Percentiles rank a stretch among this genome's conserved stretches.
Conservation (phyloP, 2,113 vertebrate genomes). For the Chloebia gouldiae region DNA sequence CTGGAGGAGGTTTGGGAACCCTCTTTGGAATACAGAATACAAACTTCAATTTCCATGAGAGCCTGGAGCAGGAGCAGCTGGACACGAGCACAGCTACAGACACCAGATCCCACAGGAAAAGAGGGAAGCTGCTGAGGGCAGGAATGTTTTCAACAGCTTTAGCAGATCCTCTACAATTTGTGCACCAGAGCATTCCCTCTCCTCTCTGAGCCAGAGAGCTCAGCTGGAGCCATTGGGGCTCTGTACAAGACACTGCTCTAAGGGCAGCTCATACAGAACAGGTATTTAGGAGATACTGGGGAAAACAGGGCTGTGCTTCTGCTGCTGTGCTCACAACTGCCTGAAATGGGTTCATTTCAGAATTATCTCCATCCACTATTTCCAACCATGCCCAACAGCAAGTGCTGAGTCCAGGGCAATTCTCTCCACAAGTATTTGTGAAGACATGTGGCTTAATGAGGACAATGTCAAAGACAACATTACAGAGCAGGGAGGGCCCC, state of each 20-base stretch:
- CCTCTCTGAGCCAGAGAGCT: background rate
- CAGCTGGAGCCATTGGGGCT: background rate
- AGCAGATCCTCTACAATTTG: background rate
- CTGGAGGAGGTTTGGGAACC: background rate
- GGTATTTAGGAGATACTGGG: background rate
- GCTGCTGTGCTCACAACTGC: background rate
- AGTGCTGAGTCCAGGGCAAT: background rate
- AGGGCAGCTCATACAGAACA: background rate
- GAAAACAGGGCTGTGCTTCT: background rate
- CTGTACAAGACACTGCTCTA: background rate
- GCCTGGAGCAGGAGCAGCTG: background rate
- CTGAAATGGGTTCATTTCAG: background rate
- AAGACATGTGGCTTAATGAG: background rate
- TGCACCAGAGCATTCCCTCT: background rate
- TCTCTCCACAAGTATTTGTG: background rate
- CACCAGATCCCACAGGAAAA: background rate
- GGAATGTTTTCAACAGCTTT: background rate
- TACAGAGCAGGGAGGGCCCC: background rate
- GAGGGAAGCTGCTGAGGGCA: background rate
- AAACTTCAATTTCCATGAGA: background rate
- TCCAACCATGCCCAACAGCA: background rate
- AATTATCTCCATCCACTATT: background rate
- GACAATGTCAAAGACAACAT: background rate
- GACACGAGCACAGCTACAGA: background rate
- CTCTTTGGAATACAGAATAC: background rate